phyloP scores from a whole-genome alignment of 2,797 vertebrate genomes.

The Onychomys torridus region DNA sequence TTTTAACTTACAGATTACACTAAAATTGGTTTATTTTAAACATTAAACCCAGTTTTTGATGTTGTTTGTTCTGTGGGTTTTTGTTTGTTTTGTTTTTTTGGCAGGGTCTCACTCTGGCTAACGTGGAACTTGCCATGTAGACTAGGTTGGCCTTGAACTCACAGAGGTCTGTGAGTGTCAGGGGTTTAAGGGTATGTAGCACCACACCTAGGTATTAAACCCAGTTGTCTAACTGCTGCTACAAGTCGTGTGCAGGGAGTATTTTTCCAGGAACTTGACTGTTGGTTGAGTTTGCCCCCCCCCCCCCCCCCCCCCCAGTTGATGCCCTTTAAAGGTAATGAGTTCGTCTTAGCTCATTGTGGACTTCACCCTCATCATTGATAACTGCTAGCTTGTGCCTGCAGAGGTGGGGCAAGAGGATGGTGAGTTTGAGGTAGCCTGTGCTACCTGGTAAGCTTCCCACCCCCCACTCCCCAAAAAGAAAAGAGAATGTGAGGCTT shows the following conservation, averaged over 20 bases:
- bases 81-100: background rate
- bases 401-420: background rate
- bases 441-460: background rate
- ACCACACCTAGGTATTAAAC: background rate
- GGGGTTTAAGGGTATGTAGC: background rate
- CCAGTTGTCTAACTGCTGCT: constrained; percentile 1
- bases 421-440: background rate
- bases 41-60: background rate
- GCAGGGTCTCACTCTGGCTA: background rate
- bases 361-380: background rate
- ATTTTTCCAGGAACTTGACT: background rate
- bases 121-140: background rate
- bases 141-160: background rate
- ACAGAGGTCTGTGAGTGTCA: background rate
- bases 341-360: background rate
- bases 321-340: constrained; percentile 21
- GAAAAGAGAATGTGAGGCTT: background rate
- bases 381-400: background rate
- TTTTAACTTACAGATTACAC: constrained; percentile 23
- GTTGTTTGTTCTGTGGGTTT: too few relatives aligned
- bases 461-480: background rate
- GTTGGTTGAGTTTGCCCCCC: background rate
- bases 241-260: background rate
- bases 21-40: constrained; percentile 15
- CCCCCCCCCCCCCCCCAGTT: background rate